A percentile compares a stretch with the other conserved stretches of the same genome.
Conservation (phyloP, 2,113 vertebrate genomes). For the Rhea pennata region DNA sequence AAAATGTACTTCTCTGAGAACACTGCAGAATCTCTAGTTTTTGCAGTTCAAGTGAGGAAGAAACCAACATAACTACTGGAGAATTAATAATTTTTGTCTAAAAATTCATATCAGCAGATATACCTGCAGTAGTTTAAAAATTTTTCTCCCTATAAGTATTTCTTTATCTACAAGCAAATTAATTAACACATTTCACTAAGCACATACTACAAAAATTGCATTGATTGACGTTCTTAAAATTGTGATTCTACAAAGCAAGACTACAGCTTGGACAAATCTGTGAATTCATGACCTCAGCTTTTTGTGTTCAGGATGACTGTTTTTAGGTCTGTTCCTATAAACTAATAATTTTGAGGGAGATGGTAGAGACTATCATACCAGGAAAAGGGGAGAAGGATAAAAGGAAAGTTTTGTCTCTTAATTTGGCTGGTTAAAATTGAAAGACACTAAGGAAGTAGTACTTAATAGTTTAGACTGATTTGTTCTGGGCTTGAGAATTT, state of each 20-base stretch:
- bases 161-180: neutral
- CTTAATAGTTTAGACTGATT: neutral
- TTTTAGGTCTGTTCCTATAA: neutral
- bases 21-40: neutral
- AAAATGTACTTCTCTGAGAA: neutral
- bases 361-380: neutral
- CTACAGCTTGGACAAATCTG: neutral
- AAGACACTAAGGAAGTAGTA: neutral
- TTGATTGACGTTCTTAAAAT: neutral
- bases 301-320: neutral
- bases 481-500: neutral
- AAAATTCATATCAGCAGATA: neutral
- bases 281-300: neutral
- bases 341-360: neutral
- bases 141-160: neutral
- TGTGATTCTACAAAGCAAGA: neutral
- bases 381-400: neutral
- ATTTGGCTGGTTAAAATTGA: neutral
- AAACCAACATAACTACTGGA: neutral
- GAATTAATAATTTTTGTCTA: neutral
- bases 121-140: neutral
- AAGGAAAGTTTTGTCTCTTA: neutral
- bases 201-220: neutral
- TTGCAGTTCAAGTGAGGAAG: neutral
- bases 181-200: neutral